Percentiles rank a stretch among this genome's conserved stretches.
These are phyloP conservation scores for Ormyrus thymus DNA, from an alignment of 2,888 invertebrate species.

Conservation along the genomic window DNA sequence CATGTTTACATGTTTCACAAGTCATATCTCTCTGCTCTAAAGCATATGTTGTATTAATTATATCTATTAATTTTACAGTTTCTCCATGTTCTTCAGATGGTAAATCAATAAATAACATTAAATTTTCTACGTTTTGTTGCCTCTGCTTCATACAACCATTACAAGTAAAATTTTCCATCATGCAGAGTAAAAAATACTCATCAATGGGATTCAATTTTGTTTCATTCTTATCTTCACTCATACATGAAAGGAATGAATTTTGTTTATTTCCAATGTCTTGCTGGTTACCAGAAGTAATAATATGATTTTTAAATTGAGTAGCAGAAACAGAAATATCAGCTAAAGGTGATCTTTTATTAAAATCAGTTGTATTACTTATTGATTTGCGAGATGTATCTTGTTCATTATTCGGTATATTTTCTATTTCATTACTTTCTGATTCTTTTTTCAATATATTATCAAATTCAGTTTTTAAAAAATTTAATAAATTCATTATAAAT, in stretches of 20 bases:
- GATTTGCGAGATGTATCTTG: slow-evolving; percentile 53
- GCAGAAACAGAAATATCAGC: slow-evolving; percentile 60
- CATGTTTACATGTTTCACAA: slow-evolving; percentile 65
- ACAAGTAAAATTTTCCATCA: slow-evolving; percentile 66
- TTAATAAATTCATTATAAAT: slow-evolving; percentile 67
- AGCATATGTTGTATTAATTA: slow-evolving; percentile 63
- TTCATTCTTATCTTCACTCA: slow-evolving; percentile 39
- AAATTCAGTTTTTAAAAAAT: slow-evolving; percentile 66
- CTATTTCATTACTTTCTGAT: slow-evolving; percentile 57
- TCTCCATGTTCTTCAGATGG: slow-evolving; percentile 58
- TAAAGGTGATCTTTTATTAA: slow-evolving; percentile 62
- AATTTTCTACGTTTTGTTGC: slow-evolving; percentile 65
- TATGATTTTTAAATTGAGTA: slow-evolving; percentile 35
- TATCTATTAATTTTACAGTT: slow-evolving; percentile 60
- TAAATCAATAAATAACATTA: slow-evolving; percentile 67
- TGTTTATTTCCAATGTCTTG: slow-evolving; percentile 44
- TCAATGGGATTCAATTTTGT: slow-evolving; percentile 63
- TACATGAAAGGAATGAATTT: slow-evolving; percentile 51
- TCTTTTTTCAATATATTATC: slow-evolving; percentile 59
- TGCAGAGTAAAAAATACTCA: slow-evolving; percentile 64
- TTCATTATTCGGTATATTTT: slow-evolving; percentile 63
- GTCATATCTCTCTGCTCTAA: slow-evolving; percentile 64
- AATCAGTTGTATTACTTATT: slow-evolving; percentile 55
- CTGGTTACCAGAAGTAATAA: neutral
- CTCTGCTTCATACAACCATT: slow-evolving; percentile 64